Conservation (phyloP, 1,140 invertebrate genomes). For the Potamilus streckersoni region DNA sequence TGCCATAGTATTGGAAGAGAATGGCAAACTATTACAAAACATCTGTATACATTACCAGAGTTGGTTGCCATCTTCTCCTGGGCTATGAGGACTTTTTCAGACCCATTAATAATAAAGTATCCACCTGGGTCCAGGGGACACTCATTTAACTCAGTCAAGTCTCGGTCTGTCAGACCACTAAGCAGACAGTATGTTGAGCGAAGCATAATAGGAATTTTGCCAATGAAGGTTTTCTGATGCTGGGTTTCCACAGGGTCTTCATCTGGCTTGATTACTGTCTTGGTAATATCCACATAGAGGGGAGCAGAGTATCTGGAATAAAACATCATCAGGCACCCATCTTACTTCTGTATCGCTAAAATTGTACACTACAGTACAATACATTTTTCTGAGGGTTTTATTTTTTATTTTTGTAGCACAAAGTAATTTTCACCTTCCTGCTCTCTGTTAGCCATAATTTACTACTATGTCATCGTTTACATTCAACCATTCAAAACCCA, state of each 20-base stretch:
- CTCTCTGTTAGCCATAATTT: not conserved
- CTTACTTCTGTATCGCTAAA: not conserved
- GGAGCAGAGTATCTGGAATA: conserved; percentile 91
- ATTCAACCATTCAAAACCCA: not conserved
- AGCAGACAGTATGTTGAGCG: conserved; percentile 96
- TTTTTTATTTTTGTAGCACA: not conserved
- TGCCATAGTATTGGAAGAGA: too few relatives aligned
- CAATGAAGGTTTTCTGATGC: conserved; percentile 98
- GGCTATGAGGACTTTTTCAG: conserved; percentile 86
- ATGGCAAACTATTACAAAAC: too few relatives aligned
- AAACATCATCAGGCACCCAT: conserved; percentile 1
- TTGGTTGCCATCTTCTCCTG: conserved; percentile 99
- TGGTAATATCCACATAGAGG: conserved; percentile 97
- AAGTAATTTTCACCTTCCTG: not conserved
- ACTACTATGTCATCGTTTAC: not conserved
- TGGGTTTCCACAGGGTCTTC: conserved; percentile 93
- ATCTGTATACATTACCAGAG: conserved; percentile 71
- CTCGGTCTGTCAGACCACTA: conserved; percentile 94
- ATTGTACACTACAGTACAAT: not conserved
- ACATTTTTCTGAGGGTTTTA: not conserved
- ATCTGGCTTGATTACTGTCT: conserved; percentile 90
- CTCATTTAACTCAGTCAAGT: conserved; percentile 98
- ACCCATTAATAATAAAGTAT: conserved; percentile 70
- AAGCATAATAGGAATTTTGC: conserved; percentile 99
- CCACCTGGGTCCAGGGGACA: conserved; percentile 95